Percentiles rank a stretch among this genome's conserved stretches.
Conservation (phyloP, 2,888 invertebrate species). For the Sminthurides aquaticus region DNA sequence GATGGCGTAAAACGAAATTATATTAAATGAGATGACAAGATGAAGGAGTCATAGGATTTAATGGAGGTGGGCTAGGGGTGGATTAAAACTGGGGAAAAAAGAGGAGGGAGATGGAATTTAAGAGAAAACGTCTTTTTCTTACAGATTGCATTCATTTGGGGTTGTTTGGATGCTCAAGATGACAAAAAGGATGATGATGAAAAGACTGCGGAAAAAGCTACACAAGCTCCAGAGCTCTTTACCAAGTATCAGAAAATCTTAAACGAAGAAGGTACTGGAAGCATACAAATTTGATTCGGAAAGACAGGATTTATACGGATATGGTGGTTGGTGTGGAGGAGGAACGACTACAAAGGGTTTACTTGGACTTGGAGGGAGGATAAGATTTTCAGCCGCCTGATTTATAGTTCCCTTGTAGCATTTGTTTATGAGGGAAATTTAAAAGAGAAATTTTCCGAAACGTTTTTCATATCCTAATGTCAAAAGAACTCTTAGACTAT, state of each 20-base stretch:
- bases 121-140: no score
- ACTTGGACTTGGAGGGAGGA: no score
- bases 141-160: constrained; percentile 22
- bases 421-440: neutral
- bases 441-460: no score
- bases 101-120: no score
- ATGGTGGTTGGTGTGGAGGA: neutral
- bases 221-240: constrained; percentile 19
- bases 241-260: constrained; percentile 23
- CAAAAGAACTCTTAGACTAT: no score
- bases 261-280: constrained; percentile 17
- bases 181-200: constrained; percentile 15
- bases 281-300: neutral
- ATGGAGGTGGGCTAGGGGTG: no score
- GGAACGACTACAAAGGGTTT: neutral
- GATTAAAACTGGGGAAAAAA: no score
- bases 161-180: constrained; percentile 20
- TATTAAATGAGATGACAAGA: no score
- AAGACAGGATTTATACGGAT: neutral
- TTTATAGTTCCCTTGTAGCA: neutral
- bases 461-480: no score
- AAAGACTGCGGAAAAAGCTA: constrained; percentile 20
- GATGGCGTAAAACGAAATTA: no score
- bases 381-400: neutral
- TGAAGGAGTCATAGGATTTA: no score